Base-by-base conservation (phyloP, 30 jellyfish, hydroid and myxozoan species). In the Rhopilema esculentum region DNA sequence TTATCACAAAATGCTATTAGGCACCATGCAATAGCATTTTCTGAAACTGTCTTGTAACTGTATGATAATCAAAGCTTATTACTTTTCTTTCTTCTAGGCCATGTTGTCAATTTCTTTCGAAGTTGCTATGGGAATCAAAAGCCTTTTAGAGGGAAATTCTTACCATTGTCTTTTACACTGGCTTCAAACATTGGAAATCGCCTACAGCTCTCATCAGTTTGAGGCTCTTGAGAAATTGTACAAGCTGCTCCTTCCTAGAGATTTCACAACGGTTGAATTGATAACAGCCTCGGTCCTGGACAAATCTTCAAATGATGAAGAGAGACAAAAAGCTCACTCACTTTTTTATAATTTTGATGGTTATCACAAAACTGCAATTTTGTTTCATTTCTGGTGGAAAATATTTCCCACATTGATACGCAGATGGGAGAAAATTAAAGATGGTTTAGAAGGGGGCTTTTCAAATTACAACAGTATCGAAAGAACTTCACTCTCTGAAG, bases 341-440 rank as follows among this genome's bases (percentile, higher is more conserved):
- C 9, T 69, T 4, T 88, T 66, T 64, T 22, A 79, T 26, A 32
- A 78, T 61, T 63, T 70, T 25, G 40, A 32, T 19, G 85, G 91
- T 6, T 79, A 25, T 61, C 72, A 77, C 32, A 21, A 53, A 29
- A 32, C 74, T 0, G 27, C 96, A 6, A 28, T 70, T 27, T 28
- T 88, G 77, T 78, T 61, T 69, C 80, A 77, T 50, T 69, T 70
- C 61, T 88, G 96, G 96, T 88, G 96, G 96, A 52, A 69, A 52
- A 69, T 66, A 66, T 84, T 84, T 51, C 87, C 93, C 29, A 12
- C 57, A 2, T 40, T 40, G 12, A 40, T 40, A 40, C 9, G 57
- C 57, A 6, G 57, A 2, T 6, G 6, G 6, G 12, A 12, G 57
- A 12, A 12, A 40, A 12, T 40, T 40, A 40, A 40, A 40, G 57